Evolutionary conservation across 2,113 vertebrate species (phyloP), one percentile per base, ranked within the genome.

Genomic region (Apistogramma diplotaenia): DNA sequence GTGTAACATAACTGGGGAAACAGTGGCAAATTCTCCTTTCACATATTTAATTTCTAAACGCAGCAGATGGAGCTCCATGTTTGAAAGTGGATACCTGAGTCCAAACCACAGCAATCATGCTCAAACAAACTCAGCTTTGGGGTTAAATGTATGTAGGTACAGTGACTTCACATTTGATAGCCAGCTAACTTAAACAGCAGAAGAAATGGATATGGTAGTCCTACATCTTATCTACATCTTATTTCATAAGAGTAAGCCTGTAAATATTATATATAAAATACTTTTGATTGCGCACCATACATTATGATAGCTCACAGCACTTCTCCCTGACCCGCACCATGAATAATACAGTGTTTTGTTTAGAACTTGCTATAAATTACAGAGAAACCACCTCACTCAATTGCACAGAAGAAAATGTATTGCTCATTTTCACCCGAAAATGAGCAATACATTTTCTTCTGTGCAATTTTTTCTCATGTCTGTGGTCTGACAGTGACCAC

Each of bases 401-500:
- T 23, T 12, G n/a, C n/a, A n/a, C n/a, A n/a, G n/a, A n/a, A n/a
- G n/a, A n/a, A n/a, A n/a, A n/a, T n/a, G 19, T 61, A 61, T 61
- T 21, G 10, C 33, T 61, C 46, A 67, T 82, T 61, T 72, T 73
- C 37, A 18, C 43, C 31, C 58, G 58, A 78, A 21, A 83, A 76
- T 55, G 78, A 82, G 78, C 72, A 5, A 85, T 81, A 62, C 4
- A 16, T 56, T 40, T 51, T 37, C 8, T 33, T 76, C 25, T 79
- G 12, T 49, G 5, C 7, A 72, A 76, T 81, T 79, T 76, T 59
- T 71, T 12, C 25, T 73, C 59, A 49, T 67, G 18, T 16, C 81
- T 16, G 77, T 46, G 81, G 89, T 87, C 40, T 54, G 65, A 76
- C 43, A 27, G 60, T 72, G 70, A 87, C 85, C 82, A 74, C 77